Conservation (phyloP, 2,113 vertebrate genomes). For the Phasianus colchicus region DNA sequence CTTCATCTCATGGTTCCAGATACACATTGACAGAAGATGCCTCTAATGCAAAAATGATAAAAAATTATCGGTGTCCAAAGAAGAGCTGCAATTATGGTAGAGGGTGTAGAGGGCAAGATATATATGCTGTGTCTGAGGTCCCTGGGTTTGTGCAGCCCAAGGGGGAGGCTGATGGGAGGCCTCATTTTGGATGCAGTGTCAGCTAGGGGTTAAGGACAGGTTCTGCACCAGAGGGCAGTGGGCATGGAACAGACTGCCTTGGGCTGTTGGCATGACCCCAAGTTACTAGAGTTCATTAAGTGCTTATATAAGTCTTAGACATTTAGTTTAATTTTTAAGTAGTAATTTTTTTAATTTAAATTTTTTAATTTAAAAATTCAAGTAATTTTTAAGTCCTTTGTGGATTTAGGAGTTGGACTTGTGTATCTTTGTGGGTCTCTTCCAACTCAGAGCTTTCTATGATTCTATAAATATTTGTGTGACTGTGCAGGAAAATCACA, state of each 20-base stretch:
- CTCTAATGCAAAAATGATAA: not conserved
- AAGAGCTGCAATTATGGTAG: not conserved
- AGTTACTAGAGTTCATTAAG: not conserved
- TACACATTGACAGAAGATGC: not conserved
- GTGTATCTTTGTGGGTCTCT: not conserved
- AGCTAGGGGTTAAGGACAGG: not conserved
- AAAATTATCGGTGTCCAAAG: not conserved
- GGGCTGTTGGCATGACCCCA: not conserved
- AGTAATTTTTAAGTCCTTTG: no score
- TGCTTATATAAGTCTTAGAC: not conserved
- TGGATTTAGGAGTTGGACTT: not conserved
- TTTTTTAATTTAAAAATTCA: no score
- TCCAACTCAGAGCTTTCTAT: not conserved
- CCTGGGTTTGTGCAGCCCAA: not conserved
- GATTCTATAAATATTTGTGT: not conserved
- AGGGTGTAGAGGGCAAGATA: not conserved
- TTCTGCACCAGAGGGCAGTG: not conserved
- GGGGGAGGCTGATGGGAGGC: not conserved
- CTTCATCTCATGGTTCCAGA: not conserved
- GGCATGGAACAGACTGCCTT: not conserved
- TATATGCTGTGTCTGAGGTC: not conserved
- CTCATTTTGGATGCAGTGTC: not conserved
- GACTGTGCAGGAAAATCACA: not conserved
- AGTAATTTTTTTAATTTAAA: not conserved
- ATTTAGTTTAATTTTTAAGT: not conserved